Conservation (phyloP, 2,888 invertebrate species). For the Acholoe squamosa region DNA sequence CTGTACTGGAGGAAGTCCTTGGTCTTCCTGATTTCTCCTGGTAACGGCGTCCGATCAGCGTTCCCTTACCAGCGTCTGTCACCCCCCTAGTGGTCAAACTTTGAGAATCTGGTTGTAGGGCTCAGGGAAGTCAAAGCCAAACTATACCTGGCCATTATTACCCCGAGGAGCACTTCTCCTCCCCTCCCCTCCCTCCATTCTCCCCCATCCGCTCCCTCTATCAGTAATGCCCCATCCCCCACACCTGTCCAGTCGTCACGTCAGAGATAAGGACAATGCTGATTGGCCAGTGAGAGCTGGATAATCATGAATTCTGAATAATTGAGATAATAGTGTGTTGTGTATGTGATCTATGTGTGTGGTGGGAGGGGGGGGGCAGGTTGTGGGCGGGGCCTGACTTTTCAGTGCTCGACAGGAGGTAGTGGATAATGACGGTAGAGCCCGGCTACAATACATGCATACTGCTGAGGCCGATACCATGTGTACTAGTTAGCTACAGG, state of each 20-base stretch:
- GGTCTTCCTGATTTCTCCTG: no score
- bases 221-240: not conserved
- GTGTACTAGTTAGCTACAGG: no score
- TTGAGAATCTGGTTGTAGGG: no score
- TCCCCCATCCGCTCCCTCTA: not conserved
- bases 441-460: not conserved
- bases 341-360: not conserved
- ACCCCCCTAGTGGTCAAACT: no score
- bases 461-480: not conserved
- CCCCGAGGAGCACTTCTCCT: conserved; percentile 6
- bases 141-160: not conserved
- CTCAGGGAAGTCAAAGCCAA: not conserved
- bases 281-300: not conserved
- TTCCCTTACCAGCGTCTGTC: no score
- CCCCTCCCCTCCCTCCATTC: not conserved
- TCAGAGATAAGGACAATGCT: not conserved
- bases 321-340: conserved; percentile 30
- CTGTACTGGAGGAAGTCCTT: no score
- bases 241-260: not conserved
- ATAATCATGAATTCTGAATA: conserved; percentile 34
- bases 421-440: not conserved
- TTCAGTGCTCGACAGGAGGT: no score
- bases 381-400: no score
- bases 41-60: no score
- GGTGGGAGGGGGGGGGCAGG: not conserved